Evolutionary conservation across 92 coral and sea anemone genomes (phyloP).

Genomic region (Virgularia gustaviana): DNA sequence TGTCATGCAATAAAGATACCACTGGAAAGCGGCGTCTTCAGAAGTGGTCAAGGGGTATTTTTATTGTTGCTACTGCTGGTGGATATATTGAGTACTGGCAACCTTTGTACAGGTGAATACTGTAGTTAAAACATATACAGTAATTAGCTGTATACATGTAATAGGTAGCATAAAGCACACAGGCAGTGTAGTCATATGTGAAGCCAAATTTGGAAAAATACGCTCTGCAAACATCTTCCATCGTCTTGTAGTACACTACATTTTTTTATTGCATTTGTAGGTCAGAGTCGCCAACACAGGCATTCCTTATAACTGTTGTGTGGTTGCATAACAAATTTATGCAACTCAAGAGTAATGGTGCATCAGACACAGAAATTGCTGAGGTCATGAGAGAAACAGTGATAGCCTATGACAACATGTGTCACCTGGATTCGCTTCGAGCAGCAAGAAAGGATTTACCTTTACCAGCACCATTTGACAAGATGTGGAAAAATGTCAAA

Average conservation of each 20-base stretch:
- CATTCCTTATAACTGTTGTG: constrained; percentile 18
- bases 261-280: no score
- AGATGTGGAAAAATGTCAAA: constrained; percentile 21
- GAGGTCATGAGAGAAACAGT: constrained; percentile 25
- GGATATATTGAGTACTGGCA: constrained; percentile 64
- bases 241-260: no score
- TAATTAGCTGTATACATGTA: constrained; percentile 8
- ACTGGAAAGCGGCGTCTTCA: constrained; percentile 42
- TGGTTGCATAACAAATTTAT: constrained; percentile 19
- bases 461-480: constrained; percentile 14
- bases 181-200: no score
- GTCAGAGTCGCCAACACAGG: not conserved
- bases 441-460: constrained; percentile 26
- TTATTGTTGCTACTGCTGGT: constrained; percentile 51
- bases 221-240: no score
- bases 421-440: constrained; percentile 1
- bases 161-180: not conserved
- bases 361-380: constrained; percentile 2
- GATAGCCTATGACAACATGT: constrained; percentile 1
- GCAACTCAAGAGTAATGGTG: constrained; percentile 6
- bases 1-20: constrained; percentile 49
- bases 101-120: constrained; percentile 46
- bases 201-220: no score
- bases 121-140: not conserved
- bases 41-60: constrained; percentile 54